Evolutionary conservation across 1,140 invertebrate genomes (phyloP).

Genomic region (Ips nitidus): DNA sequence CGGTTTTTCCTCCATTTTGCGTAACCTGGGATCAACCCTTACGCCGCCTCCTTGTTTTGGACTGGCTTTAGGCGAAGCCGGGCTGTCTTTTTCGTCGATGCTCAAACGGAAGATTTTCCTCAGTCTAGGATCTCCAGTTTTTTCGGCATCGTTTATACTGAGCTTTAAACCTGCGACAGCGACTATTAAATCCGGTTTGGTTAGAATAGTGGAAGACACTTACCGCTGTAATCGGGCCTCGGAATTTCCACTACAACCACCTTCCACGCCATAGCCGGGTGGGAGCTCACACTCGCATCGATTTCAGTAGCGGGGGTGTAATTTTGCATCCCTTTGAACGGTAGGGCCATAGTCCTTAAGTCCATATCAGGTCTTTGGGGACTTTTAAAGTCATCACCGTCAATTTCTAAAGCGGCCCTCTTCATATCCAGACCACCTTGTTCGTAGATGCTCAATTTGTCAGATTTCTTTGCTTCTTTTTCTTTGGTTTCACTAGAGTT

Average conservation of each 20-base stretch:
- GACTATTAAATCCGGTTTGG: background rate
- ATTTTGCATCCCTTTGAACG: slow-evolving; percentile 73
- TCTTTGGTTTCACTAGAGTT: slow-evolving; percentile 29
- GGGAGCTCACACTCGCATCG: slow-evolving; percentile 75
- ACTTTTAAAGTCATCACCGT: slow-evolving; percentile 33
- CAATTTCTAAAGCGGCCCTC: slow-evolving; percentile 43
- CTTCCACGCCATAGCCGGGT: slow-evolving; percentile 72
- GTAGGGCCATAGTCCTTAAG: slow-evolving; percentile 67
- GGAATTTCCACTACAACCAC: slow-evolving; percentile 67
- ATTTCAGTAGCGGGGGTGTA: slow-evolving; percentile 83
- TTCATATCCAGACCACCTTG: slow-evolving; percentile 48
- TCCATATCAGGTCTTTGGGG: slow-evolving; percentile 65
- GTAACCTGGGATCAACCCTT: slow-evolving; percentile 38
- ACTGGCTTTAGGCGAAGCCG: slow-evolving; percentile 55
- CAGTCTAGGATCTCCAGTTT: slow-evolving; percentile 69
- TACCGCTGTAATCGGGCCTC: slow-evolving; percentile 66
- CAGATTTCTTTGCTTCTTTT: slow-evolving; percentile 26
- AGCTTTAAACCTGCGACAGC: slow-evolving; percentile 61
- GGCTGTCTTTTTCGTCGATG: slow-evolving; percentile 57
- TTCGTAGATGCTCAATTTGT: slow-evolving; percentile 49
- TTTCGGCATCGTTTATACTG: slow-evolving; percentile 65
- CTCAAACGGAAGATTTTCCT: slow-evolving; percentile 71
- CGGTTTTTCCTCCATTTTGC: slow-evolving; percentile 43
- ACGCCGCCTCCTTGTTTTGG: slow-evolving; percentile 24
- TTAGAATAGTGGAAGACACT: background rate